Evolutionary conservation across 2,113 vertebrate genomes (phyloP), one percentile per base, ranked within the genome.

Genomic region (Turdus rufiventris): DNA sequence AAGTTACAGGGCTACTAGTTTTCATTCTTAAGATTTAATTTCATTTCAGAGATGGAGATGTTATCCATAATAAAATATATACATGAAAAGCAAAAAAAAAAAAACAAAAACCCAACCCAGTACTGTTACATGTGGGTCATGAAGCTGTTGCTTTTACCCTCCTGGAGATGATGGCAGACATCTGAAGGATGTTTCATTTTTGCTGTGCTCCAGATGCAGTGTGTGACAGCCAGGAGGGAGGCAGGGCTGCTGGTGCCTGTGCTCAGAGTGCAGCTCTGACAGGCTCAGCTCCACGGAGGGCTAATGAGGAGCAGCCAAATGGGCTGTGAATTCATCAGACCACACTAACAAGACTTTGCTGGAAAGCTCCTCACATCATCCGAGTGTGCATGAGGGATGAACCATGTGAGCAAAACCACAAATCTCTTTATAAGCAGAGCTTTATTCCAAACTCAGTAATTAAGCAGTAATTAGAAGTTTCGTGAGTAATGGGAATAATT

Each of bases 391-490:
- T 12, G 43, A 79, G 43, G 54, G 18, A 82, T 79, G 36, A 89
- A 67, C 34, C 67, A 33, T 34, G n/a, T 47, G 56, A 95, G 73
- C 45, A 90, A 91, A 94, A 18, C 73, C 72, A 75, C 65, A 83
- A 29, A 67, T 79, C 65, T 66, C 80, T 96, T 96, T 61, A 51
- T 86, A 80, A 88, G 45, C 42, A 89, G 40, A 71, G 47, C 88
- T 92, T 94, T 96, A 76, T 92, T 95, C 77, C 40, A 63, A 66
- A 51, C 21, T 3, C 36, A 81, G 71, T 88, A 96, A 97, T 96
- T 96, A 96, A 88, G 77, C 60, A 72, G 89, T 95, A 96, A 97
- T 97, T 96, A 89, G 80, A 89, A 73, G 68, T 14, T 95, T 63
- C 10, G 29, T 89, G 67, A 94, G 74, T 81, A 89, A 91, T 77